Percentiles rank a stretch among this genome's conserved stretches.
Evolutionary conservation across 1,140 invertebrate species (phyloP).

Genomic region (Calycopis cecrops): DNA sequence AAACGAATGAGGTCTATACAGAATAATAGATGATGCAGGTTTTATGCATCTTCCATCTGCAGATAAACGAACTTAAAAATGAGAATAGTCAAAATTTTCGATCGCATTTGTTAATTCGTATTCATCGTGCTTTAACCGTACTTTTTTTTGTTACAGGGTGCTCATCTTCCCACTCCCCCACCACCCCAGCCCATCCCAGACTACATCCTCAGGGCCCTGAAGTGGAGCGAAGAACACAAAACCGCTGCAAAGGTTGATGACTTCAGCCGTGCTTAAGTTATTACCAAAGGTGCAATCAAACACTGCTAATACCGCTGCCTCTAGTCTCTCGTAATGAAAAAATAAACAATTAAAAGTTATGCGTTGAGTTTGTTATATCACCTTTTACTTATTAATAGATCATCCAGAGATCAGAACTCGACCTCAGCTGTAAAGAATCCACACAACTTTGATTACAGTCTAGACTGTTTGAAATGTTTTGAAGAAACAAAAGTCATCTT

Average conservation of each 20-base stretch:
- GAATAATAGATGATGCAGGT: too few species aligned
- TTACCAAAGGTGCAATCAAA: conserved; percentile 24
- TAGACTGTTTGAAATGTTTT: too few species aligned
- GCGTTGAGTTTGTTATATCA: not conserved
- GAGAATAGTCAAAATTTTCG: too few species aligned
- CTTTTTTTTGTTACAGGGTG: conserved; percentile 48
- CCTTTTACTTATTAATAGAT: too few species aligned
- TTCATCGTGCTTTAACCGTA: not conserved
- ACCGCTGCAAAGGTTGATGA: conserved; percentile 31
- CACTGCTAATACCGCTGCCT: conserved; percentile 48
- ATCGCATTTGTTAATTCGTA: too few species aligned
- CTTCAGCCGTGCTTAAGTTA: conserved; percentile 29
- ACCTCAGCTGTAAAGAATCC: too few species aligned
- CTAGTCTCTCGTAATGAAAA: conserved; percentile 44
- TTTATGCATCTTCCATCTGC: too few species aligned
- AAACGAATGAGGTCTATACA: too few species aligned
- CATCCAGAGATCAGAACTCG: too few species aligned
- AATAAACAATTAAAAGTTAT: conserved; percentile 28
- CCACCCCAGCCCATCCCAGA: conserved; percentile 48
- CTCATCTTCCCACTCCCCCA: conserved; percentile 50
- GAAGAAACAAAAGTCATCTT: too few species aligned
- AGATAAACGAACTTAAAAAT: too few species aligned
- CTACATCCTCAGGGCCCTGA: conserved; percentile 47
- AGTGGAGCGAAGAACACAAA: conserved; percentile 51
- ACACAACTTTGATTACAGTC: too few species aligned